Evolutionary conservation across 1,140 invertebrate genomes (phyloP), one percentile per base, ranked within the genome.

Genomic region (Atta texana): DNA sequence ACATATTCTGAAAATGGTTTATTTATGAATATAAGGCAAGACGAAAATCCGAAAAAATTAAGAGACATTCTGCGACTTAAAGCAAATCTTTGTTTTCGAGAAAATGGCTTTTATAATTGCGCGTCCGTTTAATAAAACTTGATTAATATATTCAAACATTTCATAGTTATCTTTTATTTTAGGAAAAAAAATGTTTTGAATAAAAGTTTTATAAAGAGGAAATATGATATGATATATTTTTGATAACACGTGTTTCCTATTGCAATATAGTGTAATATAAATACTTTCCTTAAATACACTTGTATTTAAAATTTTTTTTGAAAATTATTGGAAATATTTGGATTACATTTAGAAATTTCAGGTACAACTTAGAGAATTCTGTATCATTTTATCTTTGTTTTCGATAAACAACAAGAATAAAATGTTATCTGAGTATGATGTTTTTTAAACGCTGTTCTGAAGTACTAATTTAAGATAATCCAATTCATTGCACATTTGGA

Each of bases 171-270:
- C n/a, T 16, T 39, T 24, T 69, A 28, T 69, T 69, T 51, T 49
- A 69, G 39, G 49, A 49, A 44, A 69, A 6, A 34, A 24, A 68
- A 57, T 49, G n/a, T 49, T 49, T 21, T 1, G 0, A 51, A 69
- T 51, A 24, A 28, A 49, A 51, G 44, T 51, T 51, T 49, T 12
- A 57, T 28, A 21, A 14, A 69, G 34, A 16, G 0, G 6, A 69
- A 69, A 69, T 49, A 51, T 49, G n/a, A 68, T 21, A 5, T 28
- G 61, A 64, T 1, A 10, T 6, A 68, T 68, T 68, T 68, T 68
- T 44, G 4, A n/a, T 66, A 12, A 21, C 31, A 39, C 1, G 0
- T 18, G 18, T 66, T 66, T 66, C 14, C 3, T 66, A n/a, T 39
- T 39, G 18, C 57, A 61, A 61, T 61, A 61, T 61, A 3, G 18